A percentile compares a stretch with the other conserved stretches of the same genome.
These are phyloP conservation scores for Cephus pygmeus DNA, from an alignment of 2,888 invertebrate genomes.

Conservation along the genomic window DNA sequence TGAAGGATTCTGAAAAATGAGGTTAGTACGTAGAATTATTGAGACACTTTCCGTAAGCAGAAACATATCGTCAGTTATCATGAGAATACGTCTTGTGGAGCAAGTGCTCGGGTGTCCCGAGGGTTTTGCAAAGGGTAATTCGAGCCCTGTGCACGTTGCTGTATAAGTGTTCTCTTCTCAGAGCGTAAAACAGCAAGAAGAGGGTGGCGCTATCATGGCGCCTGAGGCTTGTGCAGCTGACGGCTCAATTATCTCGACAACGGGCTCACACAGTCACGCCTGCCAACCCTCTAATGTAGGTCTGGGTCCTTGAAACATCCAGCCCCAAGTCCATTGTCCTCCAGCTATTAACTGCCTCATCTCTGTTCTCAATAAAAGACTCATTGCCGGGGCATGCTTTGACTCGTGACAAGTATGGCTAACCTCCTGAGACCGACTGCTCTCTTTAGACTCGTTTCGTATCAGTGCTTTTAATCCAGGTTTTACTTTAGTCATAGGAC, in stretches of 20 bases:
- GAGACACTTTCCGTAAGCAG: neutral
- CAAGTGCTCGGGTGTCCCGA: conserved; percentile 1
- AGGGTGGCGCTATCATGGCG: conserved; percentile 47
- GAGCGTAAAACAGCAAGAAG: conserved; percentile 17
- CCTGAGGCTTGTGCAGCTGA: conserved; percentile 61
- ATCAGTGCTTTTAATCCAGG: neutral
- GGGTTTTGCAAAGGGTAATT: conserved; percentile 26
- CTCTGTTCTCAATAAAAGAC: conserved; percentile 40
- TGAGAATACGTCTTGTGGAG: conserved; percentile 14
- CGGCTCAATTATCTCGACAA: conserved; percentile 64
- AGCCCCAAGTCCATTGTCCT: conserved; percentile 56
- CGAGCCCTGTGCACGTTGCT: conserved; percentile 33
- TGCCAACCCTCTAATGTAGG: conserved; percentile 35
- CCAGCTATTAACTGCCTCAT: conserved; percentile 53
- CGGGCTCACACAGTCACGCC: conserved; percentile 57
- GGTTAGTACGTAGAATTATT: neutral
- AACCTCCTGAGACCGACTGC: neutral
- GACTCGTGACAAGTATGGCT: conserved; percentile 48
- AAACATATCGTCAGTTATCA: conserved; percentile 18
- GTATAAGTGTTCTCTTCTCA: conserved; percentile 34
- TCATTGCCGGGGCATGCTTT: conserved; percentile 52
- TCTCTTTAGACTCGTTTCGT: neutral
- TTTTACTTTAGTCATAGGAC: neutral
- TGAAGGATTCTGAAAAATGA: neutral
- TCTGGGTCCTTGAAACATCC: conserved; percentile 46